A percentile compares a stretch with the other conserved stretches of the same genome.
Conservation (phyloP, 2,888 invertebrate genomes). For the Megaustenia siamemsis region DNA sequence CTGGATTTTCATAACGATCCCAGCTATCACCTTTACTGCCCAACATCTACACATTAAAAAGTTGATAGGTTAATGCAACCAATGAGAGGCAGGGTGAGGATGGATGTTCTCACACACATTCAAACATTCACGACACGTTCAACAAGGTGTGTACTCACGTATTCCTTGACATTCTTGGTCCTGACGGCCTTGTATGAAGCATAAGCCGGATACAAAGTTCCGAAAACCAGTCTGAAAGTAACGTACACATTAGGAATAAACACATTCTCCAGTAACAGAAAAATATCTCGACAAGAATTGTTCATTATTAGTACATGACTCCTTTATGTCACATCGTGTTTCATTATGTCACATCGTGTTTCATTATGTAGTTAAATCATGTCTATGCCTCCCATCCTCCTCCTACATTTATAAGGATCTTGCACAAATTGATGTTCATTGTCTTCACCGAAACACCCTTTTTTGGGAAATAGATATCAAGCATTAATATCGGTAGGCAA, state of each 20-base stretch:
- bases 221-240: constrained; percentile 92
- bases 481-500: no score
- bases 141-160: constrained; percentile 85
- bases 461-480: no score
- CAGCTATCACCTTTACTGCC: no score
- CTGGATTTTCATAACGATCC: no score
- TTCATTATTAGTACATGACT: neutral
- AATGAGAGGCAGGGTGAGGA: no score
- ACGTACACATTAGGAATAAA: constrained; percentile 68
- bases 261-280: constrained; percentile 52
- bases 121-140: neutral
- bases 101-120: no score
- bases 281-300: constrained; percentile 19
- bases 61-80: no score
- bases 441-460: no score
- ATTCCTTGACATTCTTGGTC: constrained; percentile 99
- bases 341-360: neutral
- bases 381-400: neutral
- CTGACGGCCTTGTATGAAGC: constrained; percentile 98
- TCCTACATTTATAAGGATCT: no score
- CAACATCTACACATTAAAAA: no score
- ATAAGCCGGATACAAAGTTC: constrained; percentile 98
- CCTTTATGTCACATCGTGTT: neutral
- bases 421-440: no score
- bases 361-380: neutral